phyloP scores from a whole-genome alignment of 2,113 vertebrate species.

The Eulacestoma nigropectus region DNA sequence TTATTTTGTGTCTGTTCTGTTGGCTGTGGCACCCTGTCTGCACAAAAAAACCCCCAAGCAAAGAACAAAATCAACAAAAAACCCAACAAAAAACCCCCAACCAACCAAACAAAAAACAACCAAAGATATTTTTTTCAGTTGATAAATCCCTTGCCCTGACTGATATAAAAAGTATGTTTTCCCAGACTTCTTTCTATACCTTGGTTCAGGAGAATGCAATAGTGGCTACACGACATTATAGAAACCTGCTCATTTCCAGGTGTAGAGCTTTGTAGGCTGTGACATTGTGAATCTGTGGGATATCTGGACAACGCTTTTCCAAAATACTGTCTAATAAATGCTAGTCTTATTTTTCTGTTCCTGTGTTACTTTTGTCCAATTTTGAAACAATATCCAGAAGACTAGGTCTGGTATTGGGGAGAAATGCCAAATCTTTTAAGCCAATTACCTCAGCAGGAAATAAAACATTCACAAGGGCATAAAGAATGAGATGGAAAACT shows the following conservation, averaged over 20 bases:
- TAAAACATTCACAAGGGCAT: not conserved
- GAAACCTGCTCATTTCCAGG: not conserved
- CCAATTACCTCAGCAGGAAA: not conserved
- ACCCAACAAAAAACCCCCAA: not conserved
- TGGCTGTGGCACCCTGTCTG: not conserved
- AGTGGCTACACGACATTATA: not conserved
- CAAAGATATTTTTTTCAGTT: not conserved
- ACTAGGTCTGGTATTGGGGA: not conserved
- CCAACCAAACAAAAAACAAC: not conserved
- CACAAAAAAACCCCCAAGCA: not conserved
- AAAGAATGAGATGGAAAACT: not conserved
- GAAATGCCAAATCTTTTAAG: not conserved
- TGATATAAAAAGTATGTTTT: not conserved
- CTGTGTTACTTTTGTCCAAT: not conserved
- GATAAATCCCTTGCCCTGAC: not conserved
- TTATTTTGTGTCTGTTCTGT: not conserved
- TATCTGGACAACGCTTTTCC: not conserved
- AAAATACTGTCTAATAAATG: not conserved
- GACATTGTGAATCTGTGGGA: not conserved
- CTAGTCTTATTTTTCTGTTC: not conserved
- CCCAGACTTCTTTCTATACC: not conserved
- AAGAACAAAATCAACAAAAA: not conserved
- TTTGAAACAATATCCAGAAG: not conserved
- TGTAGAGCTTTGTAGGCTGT: not conserved
- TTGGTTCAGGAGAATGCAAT: not conserved